Percentiles rank a stretch among this genome's conserved stretches.
Conservation (phyloP, 2,888 invertebrate species). For the Apoderus coryli region DNA sequence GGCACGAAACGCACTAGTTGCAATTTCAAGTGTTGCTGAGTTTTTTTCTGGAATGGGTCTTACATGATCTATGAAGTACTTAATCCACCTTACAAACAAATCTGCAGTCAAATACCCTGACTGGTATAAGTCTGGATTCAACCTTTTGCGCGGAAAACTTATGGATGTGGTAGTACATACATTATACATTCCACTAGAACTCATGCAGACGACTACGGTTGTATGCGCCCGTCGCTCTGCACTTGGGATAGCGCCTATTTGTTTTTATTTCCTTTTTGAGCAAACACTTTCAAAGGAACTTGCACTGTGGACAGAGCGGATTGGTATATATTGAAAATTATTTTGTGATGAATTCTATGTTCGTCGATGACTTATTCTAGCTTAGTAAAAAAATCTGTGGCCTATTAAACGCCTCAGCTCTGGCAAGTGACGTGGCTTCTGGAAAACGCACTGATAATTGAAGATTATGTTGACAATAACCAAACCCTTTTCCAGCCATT, state of each 20-base stretch:
- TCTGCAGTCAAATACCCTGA: background rate
- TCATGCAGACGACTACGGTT: conserved; percentile 12
- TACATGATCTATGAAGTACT: conserved; percentile 2
- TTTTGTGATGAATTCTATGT: conserved; percentile 9
- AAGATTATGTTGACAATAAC: conserved; percentile 10
- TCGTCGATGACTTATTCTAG: conserved; percentile 11
- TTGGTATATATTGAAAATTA: conserved; percentile 12
- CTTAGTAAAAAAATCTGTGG: conserved; percentile 9
- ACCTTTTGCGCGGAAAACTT: conserved; percentile 1
- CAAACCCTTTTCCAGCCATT: conserved; percentile 11
- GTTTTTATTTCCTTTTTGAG: conserved; percentile 10
- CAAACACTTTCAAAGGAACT: conserved; percentile 9
- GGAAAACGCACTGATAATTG: conserved; percentile 11
- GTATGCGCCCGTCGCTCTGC: conserved; percentile 10
- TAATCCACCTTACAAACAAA: conserved; percentile 1
- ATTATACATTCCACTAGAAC: conserved; percentile 6
- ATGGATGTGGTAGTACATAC: background rate
- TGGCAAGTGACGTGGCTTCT: conserved; percentile 14
- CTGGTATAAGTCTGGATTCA: background rate
- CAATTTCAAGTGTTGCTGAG: too few species aligned
- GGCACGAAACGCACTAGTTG: too few species aligned
- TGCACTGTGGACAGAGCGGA: conserved; percentile 11
- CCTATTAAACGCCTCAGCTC: conserved; percentile 13
- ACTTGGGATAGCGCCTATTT: conserved; percentile 12
- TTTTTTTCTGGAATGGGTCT: conserved; percentile 1